Evolutionary conservation across 2,113 vertebrate genomes (phyloP).

Genomic region (Coreoperca whiteheadi): DNA sequence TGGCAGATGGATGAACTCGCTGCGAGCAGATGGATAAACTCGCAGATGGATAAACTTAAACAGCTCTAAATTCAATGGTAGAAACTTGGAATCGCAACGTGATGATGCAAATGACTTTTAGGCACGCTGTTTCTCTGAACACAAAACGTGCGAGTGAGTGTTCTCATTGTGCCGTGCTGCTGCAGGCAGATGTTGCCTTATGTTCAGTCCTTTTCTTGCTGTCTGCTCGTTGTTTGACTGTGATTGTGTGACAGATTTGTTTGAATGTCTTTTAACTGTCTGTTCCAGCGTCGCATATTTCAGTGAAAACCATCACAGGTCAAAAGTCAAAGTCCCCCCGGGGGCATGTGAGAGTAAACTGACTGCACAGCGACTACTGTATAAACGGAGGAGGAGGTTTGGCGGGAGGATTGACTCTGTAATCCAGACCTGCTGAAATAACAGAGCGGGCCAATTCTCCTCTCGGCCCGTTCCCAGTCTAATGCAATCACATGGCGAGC

Average conservation of each 20-base stretch:
- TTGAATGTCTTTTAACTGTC: slow-evolving; percentile 11
- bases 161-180: neutral
- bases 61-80: neutral
- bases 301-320: slow-evolving; percentile 41
- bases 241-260: neutral
- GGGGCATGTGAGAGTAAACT: slow-evolving; percentile 59
- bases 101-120: neutral
- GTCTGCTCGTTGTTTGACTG: neutral
- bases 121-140: neutral
- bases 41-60: no score
- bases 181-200: neutral
- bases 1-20: neutral
- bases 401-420: slow-evolving; percentile 59
- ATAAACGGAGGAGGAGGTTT: slow-evolving; percentile 52
- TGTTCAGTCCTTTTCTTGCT: neutral
- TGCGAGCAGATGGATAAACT: neutral
- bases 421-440: slow-evolving; percentile 81
- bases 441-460: slow-evolving; percentile 67
- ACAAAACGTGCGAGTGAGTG: neutral
- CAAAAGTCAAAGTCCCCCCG: slow-evolving; percentile 60
- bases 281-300: slow-evolving; percentile 1
- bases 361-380: slow-evolving; percentile 69
- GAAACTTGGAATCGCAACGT: neutral
- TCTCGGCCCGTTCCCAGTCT: slow-evolving; percentile 66
- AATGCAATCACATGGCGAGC: slow-evolving; percentile 67